Evolutionary conservation across 92 coral and sea anemone genomes (phyloP).

Genomic region (Actinostola sp.): DNA sequence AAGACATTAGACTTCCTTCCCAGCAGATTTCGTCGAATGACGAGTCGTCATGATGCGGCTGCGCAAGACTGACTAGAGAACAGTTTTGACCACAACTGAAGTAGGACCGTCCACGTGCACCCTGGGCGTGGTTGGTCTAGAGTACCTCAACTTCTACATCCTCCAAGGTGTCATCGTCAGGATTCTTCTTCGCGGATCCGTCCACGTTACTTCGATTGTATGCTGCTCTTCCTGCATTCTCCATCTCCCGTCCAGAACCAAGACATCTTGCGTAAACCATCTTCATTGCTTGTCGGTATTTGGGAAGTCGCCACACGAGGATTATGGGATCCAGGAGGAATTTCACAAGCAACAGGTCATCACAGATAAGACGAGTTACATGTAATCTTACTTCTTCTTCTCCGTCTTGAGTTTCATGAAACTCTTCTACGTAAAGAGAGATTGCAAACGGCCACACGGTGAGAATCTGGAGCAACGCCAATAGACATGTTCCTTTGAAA

Average conservation of each 20-base stretch:
- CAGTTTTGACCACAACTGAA: too few relatives aligned
- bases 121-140: too few relatives aligned
- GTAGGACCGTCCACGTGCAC: too few relatives aligned
- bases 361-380: conserved; percentile 3
- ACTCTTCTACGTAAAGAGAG: neutral
- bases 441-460: conserved; percentile 62
- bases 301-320: conserved; percentile 63
- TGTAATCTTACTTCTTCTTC: conserved; percentile 1
- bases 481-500: conserved; percentile 62
- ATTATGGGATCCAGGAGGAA: conserved; percentile 77
- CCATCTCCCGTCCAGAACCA: neutral
- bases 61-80: too few relatives aligned
- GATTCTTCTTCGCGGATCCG: neutral
- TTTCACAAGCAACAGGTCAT: conserved; percentile 41
- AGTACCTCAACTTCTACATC: conserved; percentile 9
- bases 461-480: conserved; percentile 53
- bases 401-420: conserved; percentile 17
- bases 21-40: too few relatives aligned
- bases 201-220: neutral
- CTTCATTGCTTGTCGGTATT: conserved; percentile 53
- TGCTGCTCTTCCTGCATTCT: neutral
- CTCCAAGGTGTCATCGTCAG: neutral
- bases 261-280: neutral
- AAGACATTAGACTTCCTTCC: too few relatives aligned
- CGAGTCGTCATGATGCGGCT: too few relatives aligned